Conservation (phyloP, 2,113 vertebrate genomes). For the Pelvicachromis taeniatus region DNA sequence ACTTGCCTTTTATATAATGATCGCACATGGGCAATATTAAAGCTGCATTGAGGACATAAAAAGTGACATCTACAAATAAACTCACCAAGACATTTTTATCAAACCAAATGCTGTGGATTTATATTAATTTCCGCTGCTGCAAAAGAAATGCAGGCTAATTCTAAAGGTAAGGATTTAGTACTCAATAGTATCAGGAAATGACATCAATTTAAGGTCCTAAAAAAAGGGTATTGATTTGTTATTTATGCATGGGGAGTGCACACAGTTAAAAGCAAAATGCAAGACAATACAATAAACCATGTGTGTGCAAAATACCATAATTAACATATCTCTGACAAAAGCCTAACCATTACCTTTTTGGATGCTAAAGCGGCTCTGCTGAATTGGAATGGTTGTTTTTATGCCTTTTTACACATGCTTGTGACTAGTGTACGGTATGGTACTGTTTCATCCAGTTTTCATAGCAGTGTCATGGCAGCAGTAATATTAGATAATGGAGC, state of each 20-base stretch:
- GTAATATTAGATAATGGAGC: neutral
- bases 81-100: neutral
- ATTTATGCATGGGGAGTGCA: neutral
- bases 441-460: neutral
- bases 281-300: neutral
- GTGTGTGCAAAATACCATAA: neutral
- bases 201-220: neutral
- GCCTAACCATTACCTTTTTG: neutral
- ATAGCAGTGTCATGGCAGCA: neutral
- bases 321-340: neutral
- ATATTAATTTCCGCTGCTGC: neutral
- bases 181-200: neutral
- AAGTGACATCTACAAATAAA: neutral
- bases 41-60: neutral
- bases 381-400: neutral
- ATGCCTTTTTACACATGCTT: neutral
- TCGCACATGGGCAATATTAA: neutral
- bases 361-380: neutral
- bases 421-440: rapidly evolving
- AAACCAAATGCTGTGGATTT: neutral
- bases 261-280: neutral
- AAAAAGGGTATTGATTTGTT: neutral
- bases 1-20: neutral
- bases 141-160: neutral
- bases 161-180: neutral